These are phyloP conservation scores for Scaptomyza cyrtandrae DNA, from an alignment of 2,888 invertebrate species.

Conservation along the genomic window DNA sequence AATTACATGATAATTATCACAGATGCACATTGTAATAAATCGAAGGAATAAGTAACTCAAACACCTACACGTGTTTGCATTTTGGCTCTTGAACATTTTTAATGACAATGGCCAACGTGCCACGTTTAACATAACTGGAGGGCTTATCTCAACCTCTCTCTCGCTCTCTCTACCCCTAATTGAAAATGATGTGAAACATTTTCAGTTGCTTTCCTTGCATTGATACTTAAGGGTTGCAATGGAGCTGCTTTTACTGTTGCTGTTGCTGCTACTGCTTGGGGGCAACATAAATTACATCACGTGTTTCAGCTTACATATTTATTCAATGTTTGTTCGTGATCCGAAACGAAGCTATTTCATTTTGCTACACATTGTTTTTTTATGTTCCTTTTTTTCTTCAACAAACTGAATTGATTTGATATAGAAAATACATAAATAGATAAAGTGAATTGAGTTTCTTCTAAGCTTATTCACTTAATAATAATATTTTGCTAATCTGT, in stretches of 20 bases:
- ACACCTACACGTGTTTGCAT: constrained; percentile 33
- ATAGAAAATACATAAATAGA: constrained; percentile 10
- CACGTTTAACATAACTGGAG: constrained; percentile 28
- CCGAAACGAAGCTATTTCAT: constrained; percentile 33
- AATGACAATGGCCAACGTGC: constrained; percentile 23
- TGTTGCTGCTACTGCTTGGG: constrained; percentile 16
- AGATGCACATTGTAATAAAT: constrained; percentile 11
- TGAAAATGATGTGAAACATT: constrained; percentile 32
- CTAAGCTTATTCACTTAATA: no score
- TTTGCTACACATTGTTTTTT: constrained; percentile 11
- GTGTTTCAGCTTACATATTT: constrained; percentile 68
- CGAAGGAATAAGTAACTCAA: not conserved
- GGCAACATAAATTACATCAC: constrained; percentile 67
- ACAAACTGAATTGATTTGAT: constrained; percentile 22
- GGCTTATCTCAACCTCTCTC: constrained; percentile 32
- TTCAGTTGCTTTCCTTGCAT: constrained; percentile 10
- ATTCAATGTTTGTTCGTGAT: constrained; percentile 34
- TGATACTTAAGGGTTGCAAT: constrained; percentile 42
- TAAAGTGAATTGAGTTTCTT: no score
- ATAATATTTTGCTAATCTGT: no score
- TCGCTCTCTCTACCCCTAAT: constrained; percentile 36
- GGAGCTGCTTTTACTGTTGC: not conserved
- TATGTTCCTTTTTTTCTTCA: constrained; percentile 1
- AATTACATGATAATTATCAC: constrained; percentile 33
- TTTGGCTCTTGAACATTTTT: constrained; percentile 23